These are phyloP conservation scores for Eupsilia transversa DNA, from an alignment of 2,888 invertebrate genomes.

Conservation along the genomic window DNA sequence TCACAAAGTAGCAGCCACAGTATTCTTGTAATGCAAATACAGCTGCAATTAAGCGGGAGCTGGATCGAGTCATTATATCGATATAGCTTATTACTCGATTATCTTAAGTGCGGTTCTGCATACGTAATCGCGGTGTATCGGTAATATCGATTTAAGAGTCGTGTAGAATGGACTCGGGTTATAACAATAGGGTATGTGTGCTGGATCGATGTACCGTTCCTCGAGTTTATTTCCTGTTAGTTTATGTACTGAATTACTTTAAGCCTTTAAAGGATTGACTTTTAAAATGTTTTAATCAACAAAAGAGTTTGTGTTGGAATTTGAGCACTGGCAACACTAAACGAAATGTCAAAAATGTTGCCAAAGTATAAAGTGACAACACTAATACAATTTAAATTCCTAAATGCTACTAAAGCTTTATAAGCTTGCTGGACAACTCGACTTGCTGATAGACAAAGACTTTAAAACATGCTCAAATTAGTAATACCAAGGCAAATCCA, in stretches of 20 bases:
- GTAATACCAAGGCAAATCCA: not conserved
- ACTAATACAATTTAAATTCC: not conserved
- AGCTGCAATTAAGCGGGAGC: conserved; percentile 66
- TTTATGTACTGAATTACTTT: conserved; percentile 18
- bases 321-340: not conserved
- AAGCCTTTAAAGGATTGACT: not conserved
- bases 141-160: conserved; percentile 61
- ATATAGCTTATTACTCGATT: conserved; percentile 71
- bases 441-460: not conserved
- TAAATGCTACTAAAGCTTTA: not conserved
- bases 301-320: not conserved
- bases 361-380: too few species aligned
- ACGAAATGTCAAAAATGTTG: not conserved
- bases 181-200: conserved; percentile 54
- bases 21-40: conserved; percentile 68
- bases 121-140: conserved; percentile 67
- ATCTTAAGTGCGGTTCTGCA: conserved; percentile 67
- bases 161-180: conserved; percentile 48
- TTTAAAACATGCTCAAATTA: not conserved
- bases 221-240: conserved; percentile 53
- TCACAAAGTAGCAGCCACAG: conserved; percentile 56
- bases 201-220: conserved; percentile 46
- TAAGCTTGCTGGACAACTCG: not conserved
- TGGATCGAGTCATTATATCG: conserved; percentile 69
- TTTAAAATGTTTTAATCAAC: not conserved